These are phyloP conservation scores for Argopecten irradians DNA, from an alignment of 1,140 invertebrate genomes.

Conservation along the genomic window DNA sequence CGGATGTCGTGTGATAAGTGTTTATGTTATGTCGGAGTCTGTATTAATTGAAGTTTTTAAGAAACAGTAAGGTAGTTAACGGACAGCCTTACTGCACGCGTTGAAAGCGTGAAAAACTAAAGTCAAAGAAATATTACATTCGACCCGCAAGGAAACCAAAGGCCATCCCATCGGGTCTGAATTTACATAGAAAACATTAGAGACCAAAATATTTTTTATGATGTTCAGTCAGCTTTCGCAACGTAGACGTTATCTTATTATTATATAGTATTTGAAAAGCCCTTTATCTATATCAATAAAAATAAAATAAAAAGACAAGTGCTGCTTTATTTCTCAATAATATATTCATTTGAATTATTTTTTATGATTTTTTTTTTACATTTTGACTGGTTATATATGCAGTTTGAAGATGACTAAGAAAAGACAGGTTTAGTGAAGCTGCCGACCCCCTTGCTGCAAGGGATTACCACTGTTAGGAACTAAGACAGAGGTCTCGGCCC, in stretches of 20 bases:
- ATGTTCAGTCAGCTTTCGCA: not conserved
- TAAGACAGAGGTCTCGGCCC: constrained; percentile 8
- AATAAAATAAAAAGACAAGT: no score
- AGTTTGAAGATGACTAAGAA: not conserved
- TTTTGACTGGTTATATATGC: no score
- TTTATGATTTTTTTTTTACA: no score
- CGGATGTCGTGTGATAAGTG: not conserved
- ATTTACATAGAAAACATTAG: not conserved
- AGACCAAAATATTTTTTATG: no score
- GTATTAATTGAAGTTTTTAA: no score
- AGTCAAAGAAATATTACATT: not conserved
- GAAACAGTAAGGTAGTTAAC: no score
- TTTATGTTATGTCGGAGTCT: no score
- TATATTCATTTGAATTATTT: no score
- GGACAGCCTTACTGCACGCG: not conserved
- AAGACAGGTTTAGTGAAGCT: not conserved
- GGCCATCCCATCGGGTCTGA: not conserved
- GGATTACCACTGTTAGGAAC: not conserved
- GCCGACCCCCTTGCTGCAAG: not conserved
- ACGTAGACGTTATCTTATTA: no score
- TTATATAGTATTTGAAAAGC: not conserved
- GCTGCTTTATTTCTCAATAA: no score
- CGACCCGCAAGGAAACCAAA: no score
- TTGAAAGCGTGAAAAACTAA: not conserved
- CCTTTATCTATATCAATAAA: not conserved